These are phyloP conservation scores for Timandra comae DNA, from an alignment of 2,888 invertebrate genomes.

Conservation along the genomic window DNA sequence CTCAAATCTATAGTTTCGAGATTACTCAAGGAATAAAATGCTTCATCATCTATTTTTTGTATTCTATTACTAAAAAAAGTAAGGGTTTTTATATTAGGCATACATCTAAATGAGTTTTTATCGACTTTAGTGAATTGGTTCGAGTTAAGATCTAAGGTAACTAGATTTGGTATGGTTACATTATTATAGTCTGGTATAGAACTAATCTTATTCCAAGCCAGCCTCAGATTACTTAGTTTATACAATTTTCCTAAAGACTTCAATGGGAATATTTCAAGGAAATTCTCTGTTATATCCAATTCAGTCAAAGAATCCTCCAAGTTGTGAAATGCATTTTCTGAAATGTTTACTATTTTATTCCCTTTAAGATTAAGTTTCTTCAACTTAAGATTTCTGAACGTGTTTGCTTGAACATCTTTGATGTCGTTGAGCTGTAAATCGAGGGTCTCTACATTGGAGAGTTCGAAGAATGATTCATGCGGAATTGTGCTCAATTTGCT, in stretches of 20 bases:
- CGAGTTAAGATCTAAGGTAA: constrained; percentile 89
- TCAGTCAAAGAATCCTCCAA: constrained; percentile 86
- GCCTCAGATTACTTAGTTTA: constrained; percentile 81
- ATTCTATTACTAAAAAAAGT: constrained; percentile 91
- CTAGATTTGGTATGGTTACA: constrained; percentile 82
- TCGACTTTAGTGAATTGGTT: constrained; percentile 88
- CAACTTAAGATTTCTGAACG: constrained; percentile 88
- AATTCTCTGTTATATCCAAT: constrained; percentile 91
- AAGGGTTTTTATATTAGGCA: constrained; percentile 86
- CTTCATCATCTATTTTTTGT: constrained; percentile 84
- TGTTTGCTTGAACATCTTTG: constrained; percentile 86
- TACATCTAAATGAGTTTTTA: constrained; percentile 86
- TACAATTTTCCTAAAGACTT: constrained; percentile 85
- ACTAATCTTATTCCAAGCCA: constrained; percentile 91
- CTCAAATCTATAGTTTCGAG: constrained; percentile 91
- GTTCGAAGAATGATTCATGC: constrained; percentile 83
- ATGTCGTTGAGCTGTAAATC: constrained; percentile 93
- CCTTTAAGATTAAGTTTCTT: constrained; percentile 90
- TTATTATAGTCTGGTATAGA: constrained; percentile 84
- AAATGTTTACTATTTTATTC: constrained; percentile 87
- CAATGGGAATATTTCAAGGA: constrained; percentile 88
- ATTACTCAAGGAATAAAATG: constrained; percentile 83
- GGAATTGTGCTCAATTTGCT: constrained; percentile 85
- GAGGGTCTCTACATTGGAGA: constrained; percentile 83
- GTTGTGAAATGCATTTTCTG: constrained; percentile 88